Evolutionary conservation across 1,140 invertebrate genomes (phyloP).

Genomic region (Palaemon carinicauda): DNA sequence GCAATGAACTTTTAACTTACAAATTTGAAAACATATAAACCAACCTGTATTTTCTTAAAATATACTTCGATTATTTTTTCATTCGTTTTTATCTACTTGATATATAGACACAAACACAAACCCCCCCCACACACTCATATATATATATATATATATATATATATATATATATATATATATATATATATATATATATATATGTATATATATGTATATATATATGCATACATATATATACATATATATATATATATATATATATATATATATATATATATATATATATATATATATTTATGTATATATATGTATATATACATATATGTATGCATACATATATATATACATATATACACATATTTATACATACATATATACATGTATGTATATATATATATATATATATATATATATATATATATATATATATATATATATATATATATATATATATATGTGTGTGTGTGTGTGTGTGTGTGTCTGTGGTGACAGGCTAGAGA

Average conservation of each 20-base stretch:
- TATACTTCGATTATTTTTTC: no score
- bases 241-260: neutral
- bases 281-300: neutral
- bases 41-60: no score
- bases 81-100: no score
- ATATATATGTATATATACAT: neutral
- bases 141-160: constrained; percentile 9
- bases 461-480: no score
- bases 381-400: neutral
- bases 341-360: neutral
- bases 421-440: neutral
- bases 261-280: constrained; percentile 5
- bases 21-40: no score
- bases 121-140: neutral
- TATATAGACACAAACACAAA: no score
- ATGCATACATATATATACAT: neutral
- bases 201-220: constrained; percentile 1
- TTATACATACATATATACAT: neutral
- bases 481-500: neutral
- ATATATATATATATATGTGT: neutral
- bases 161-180: constrained; percentile 9
- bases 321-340: neutral
- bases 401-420: neutral
- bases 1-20: no score
- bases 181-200: constrained; percentile 9